Base-by-base conservation (phyloP, 2,113 vertebrate genomes). In the Pseudorhombus dupliciocellatus region DNA sequence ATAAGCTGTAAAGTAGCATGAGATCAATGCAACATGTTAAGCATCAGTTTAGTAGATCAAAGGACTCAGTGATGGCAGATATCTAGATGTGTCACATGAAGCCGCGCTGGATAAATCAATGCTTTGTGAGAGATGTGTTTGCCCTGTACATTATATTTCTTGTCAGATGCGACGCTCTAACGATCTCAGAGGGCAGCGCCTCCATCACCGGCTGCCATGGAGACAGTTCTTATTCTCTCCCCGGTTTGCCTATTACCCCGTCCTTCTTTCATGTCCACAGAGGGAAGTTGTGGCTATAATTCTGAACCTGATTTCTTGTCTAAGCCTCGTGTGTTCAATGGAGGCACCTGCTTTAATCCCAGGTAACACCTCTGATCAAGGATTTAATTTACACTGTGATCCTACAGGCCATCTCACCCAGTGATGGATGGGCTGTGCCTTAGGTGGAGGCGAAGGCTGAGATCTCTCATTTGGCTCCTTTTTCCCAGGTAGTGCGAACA, bases 281-380 rank as follows among this genome's bases (percentile, higher is more conserved):
- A 79, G 50, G 8, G 28, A 79, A 55, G 75, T 42, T 56, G 52
- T 54, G 61, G 61, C 72, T 55, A 56, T 70, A 80, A 77, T 58
- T 87, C 73, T 65, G 56, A n/a, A 48, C 73, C 20, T 2, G 30
- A 64, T 74, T 74, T 74, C 59, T 75, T 66, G 46, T 71, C 58
- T 68, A 80, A 87, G 70, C 51, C 57, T 60, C 22, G 30, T 61
- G 51, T 70, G 78, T 80, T 79, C 54, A 69, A 42, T 70, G 42
- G 60, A 80, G 63, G 72, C 65, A 80, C 71, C 73, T 74, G 84
- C 81, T 90, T 90, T 91, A 90, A 91, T 92, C 89, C 75, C 79
- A 86, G 83, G 83, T 87, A 90, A 85, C 83, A 81, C 80, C 64
- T 75, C 76, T 84, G 89, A 89, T 92, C 84, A 85, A 83, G 84